Evolutionary conservation across 2,113 vertebrate genomes (phyloP).

Genomic region (Casuarius casuarius): DNA sequence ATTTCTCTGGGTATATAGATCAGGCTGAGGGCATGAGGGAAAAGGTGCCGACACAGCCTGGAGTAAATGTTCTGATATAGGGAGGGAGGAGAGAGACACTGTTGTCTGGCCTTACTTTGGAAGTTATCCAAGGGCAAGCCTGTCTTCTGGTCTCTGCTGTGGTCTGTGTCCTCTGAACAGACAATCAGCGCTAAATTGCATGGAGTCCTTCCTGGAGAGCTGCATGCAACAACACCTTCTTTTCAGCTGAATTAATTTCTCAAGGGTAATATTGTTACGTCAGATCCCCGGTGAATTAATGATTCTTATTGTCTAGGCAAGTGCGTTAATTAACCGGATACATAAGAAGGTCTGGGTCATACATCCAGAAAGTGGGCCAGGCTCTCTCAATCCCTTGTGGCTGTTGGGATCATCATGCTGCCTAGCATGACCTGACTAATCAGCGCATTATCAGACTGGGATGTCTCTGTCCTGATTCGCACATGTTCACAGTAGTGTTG

Average conservation of each 20-base stretch:
- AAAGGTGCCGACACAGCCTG: neutral
- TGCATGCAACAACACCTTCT: neutral
- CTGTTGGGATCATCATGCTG: conserved; percentile 29
- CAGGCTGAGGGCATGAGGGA: neutral
- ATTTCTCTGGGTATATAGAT: neutral
- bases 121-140: neutral
- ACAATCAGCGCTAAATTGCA: neutral
- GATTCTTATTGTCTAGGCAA: neutral
- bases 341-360: conserved; percentile 20
- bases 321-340: conserved; percentile 10
- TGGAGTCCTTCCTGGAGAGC: neutral
- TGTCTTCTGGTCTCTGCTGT: neutral
- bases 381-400: conserved; percentile 1
- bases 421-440: conserved; percentile 13
- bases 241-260: conserved; percentile 22
- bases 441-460: neutral
- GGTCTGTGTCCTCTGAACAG: neutral
- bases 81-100: neutral
- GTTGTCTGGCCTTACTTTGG: neutral
- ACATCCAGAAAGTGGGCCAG: conserved; percentile 44
- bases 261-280: neutral
- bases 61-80: neutral
- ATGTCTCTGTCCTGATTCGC: neutral
- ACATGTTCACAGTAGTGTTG: neutral
- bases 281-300: neutral